Evolutionary conservation across 2,113 vertebrate genomes (phyloP).

Genomic region (Ptilonorhynchus violaceus): DNA sequence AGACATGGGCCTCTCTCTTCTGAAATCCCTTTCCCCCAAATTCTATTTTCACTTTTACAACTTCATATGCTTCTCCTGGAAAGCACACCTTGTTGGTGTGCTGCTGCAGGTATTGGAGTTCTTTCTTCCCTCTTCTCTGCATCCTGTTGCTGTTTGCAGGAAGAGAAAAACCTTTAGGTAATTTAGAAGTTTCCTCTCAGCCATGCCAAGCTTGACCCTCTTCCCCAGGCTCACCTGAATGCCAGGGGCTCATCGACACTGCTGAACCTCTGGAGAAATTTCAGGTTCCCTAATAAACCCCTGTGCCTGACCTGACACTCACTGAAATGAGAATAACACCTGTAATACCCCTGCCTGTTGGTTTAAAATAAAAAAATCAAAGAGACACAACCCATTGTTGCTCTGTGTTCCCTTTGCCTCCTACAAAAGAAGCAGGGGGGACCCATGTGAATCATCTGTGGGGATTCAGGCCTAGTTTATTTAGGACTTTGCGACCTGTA

Average conservation of each 20-base stretch:
- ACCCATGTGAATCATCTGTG: not conserved
- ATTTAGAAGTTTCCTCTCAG: not conserved
- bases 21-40: no score
- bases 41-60: not conserved
- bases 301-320: not conserved
- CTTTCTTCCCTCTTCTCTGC: not conserved
- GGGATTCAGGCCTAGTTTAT: not conserved
- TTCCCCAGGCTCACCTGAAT: not conserved
- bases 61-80: not conserved
- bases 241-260: not conserved
- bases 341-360: not conserved
- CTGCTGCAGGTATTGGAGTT: not conserved
- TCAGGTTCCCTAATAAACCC: not conserved
- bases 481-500: not conserved
- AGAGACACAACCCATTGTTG: not conserved
- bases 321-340: not conserved
- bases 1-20: not conserved
- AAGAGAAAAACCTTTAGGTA: not conserved
- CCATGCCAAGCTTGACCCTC: rapidly evolving
- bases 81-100: not conserved
- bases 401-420: not conserved
- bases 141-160: not conserved
- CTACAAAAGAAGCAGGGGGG: not conserved
- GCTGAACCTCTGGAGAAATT: not conserved
- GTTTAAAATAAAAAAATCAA: not conserved